These are phyloP conservation scores for Dermatemys mawii DNA, from an alignment of 2,113 vertebrate genomes.

Conservation along the genomic window DNA sequence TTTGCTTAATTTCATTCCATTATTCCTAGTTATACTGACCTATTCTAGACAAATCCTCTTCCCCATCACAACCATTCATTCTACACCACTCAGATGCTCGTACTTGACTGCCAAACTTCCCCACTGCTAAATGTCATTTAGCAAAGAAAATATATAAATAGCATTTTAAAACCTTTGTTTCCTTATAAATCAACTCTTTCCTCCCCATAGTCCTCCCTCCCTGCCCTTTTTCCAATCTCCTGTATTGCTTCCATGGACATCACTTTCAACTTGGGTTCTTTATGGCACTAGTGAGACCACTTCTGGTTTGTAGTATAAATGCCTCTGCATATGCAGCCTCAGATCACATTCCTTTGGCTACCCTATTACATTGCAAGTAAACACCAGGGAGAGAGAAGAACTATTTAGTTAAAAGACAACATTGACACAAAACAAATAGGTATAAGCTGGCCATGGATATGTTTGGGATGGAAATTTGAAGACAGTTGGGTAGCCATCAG, in stretches of 20 bases:
- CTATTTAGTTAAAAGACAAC: neutral
- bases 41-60: neutral
- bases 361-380: neutral
- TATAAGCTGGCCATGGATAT: neutral
- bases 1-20: neutral
- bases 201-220: neutral
- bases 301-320: neutral
- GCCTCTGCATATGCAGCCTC: neutral
- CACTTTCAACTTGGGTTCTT: neutral
- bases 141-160: neutral
- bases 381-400: neutral
- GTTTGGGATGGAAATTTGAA: neutral
- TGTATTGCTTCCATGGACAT: neutral
- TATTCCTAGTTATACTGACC: accelerated
- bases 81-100: neutral
- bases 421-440: neutral
- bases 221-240: neutral
- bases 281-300: neutral
- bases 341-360: neutral
- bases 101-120: neutral
- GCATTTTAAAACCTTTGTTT: neutral
- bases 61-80: neutral
- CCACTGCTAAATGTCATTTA: neutral
- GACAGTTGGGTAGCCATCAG: neutral
- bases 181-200: neutral